These are phyloP conservation scores for Phymatocera aterrima DNA, from an alignment of 2,888 invertebrate species.

Conservation along the genomic window DNA sequence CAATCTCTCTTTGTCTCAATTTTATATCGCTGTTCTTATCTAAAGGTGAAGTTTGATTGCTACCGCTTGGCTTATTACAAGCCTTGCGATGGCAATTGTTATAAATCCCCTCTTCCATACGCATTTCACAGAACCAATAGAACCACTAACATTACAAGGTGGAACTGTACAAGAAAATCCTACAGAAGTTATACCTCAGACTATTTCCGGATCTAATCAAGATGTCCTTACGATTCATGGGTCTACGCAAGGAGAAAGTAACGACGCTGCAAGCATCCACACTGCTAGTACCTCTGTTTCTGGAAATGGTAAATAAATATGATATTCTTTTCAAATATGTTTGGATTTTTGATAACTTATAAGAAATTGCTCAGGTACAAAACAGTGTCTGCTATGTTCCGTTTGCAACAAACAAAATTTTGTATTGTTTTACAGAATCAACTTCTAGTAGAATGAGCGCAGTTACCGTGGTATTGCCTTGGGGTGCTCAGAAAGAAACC, in stretches of 20 bases:
- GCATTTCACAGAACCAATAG: constrained; percentile 63
- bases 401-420: too few relatives aligned
- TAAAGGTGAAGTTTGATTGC: background rate
- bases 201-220: constrained; percentile 61
- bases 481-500: constrained; percentile 88
- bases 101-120: background rate
- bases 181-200: constrained; percentile 60
- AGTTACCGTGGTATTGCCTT: constrained; percentile 80
- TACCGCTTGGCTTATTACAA: background rate
- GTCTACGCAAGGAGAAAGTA: constrained; percentile 66
- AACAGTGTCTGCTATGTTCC: too few relatives aligned
- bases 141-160: constrained; percentile 64
- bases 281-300: constrained; percentile 72
- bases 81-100: background rate
- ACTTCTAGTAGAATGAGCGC: constrained; percentile 71
- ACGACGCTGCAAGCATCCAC: constrained; percentile 70
- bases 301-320: constrained; percentile 68
- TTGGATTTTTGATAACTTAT: too few relatives aligned
- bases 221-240: constrained; percentile 66
- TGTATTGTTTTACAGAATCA: constrained; percentile 62
- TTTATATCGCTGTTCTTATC: background rate
- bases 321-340: too few relatives aligned
- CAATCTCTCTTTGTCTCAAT: background rate
- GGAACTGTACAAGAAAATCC: constrained; percentile 65
- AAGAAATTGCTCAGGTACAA: too few relatives aligned